Percentiles rank a stretch among this genome's conserved stretches.
Conservation (phyloP, 2,797 vertebrate genomes). For the Karalla daura region DNA sequence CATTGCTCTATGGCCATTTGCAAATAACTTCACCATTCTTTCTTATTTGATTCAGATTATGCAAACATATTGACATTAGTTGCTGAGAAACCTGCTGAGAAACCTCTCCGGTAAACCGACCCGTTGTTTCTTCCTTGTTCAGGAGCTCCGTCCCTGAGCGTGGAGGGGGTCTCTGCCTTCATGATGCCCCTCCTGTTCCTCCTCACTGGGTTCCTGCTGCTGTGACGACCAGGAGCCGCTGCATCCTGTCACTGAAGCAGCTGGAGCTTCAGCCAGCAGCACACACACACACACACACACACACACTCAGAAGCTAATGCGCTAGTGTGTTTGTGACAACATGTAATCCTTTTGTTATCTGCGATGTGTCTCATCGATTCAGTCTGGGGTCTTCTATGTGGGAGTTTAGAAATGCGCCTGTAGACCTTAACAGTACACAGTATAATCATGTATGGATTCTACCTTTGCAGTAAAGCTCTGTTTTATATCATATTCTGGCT, state of each 20-base stretch:
- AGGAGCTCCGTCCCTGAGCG: constrained; percentile 69
- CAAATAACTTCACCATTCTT: too few relatives aligned
- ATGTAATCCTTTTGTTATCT: constrained; percentile 7
- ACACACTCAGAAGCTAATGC: not conserved
- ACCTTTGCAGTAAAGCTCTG: not conserved
- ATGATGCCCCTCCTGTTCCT: constrained; percentile 72
- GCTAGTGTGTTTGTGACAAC: not conserved
- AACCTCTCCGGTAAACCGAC: too few relatives aligned
- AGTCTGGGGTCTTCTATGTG: not conserved
- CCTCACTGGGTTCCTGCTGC: constrained; percentile 65
- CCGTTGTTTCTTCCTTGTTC: not conserved
- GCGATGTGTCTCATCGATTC: not conserved
- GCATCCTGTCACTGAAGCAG: not conserved
- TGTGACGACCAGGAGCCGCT: constrained; percentile 37
- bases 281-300: too few relatives aligned
- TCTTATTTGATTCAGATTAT: too few relatives aligned
- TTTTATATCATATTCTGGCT: constrained; percentile 14
- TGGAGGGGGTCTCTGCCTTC: constrained; percentile 60
- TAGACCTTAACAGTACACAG: not conserved
- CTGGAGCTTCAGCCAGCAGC: constrained; percentile 8
- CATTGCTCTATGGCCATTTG: too few relatives aligned
- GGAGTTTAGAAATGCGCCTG: not conserved
- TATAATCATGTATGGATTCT: constrained; percentile 10
- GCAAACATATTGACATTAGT: not conserved
- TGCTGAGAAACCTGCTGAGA: too few relatives aligned